Conservation (phyloP, 2,888 invertebrate species). For the Apamea epomidion region DNA sequence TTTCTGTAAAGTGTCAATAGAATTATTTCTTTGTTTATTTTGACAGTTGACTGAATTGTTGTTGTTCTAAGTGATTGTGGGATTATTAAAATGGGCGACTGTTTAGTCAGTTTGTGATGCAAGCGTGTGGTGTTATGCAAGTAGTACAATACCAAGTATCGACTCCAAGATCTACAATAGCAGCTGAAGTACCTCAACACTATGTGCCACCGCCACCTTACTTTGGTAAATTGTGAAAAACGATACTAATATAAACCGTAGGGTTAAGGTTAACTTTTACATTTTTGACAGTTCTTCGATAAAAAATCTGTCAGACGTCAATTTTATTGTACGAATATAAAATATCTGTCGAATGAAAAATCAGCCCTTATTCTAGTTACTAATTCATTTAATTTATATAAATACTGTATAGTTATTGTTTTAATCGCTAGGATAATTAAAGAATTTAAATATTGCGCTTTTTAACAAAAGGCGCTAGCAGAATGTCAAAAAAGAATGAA, state of each 20-base stretch:
- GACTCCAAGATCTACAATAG: constrained; percentile 87
- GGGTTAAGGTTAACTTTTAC: too few species aligned
- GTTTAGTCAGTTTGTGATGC: constrained; percentile 81
- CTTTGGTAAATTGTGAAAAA: constrained; percentile 80
- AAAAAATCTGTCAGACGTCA: too few species aligned
- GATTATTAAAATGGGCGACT: constrained; percentile 43
- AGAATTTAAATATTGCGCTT: too few species aligned
- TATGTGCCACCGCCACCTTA: constrained; percentile 88
- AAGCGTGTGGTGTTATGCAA: constrained; percentile 92
- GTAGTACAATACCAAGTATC: constrained; percentile 92
- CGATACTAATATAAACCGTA: background rate
- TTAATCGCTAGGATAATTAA: too few species aligned
- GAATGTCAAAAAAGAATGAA: too few species aligned
- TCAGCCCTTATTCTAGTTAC: too few species aligned
- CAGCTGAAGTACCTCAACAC: constrained; percentile 85
- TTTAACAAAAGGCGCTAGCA: too few species aligned
- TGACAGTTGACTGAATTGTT: background rate
- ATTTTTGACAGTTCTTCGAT: too few species aligned
- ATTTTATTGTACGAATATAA: too few species aligned
- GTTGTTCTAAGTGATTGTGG: background rate
- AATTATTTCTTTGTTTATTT: background rate
- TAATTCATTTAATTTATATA: background rate
- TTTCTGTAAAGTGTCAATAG: background rate
- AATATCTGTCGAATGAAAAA: too few species aligned
- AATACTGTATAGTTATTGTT: background rate